These are phyloP conservation scores for Enteromius afrohamiltoni DNA, from an alignment of 2,797 vertebrate genomes.

Conservation along the genomic window DNA sequence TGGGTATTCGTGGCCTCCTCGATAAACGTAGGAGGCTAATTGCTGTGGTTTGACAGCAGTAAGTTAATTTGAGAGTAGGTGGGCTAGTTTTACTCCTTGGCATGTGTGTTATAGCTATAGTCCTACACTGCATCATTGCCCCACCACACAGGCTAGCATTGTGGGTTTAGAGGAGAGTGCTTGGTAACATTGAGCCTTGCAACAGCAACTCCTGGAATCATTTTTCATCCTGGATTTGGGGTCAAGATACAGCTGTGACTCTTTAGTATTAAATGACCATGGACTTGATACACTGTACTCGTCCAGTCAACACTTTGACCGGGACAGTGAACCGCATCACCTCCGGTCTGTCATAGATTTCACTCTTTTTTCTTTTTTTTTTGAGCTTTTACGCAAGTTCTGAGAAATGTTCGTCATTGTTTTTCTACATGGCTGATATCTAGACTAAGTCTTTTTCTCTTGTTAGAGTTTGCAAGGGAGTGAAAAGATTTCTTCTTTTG, in stretches of 20 bases:
- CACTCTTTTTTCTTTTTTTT: neutral
- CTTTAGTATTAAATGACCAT: conserved; percentile 17
- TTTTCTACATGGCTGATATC: neutral
- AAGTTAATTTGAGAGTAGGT: conserved; percentile 41
- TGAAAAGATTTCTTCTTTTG: conserved; percentile 6
- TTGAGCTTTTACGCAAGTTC: conserved; percentile 4
- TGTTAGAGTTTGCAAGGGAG: conserved; percentile 7
- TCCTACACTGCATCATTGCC: conserved; percentile 55
- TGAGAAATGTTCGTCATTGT: neutral
- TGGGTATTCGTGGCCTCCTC: conserved; percentile 30
- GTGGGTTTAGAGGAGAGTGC: conserved; percentile 27
- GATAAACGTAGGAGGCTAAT: conserved; percentile 56
- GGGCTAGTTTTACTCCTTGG: conserved; percentile 40
- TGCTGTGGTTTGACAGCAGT: conserved; percentile 37
- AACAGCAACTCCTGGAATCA: conserved; percentile 24
- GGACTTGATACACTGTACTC: conserved; percentile 17
- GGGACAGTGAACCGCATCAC: conserved; percentile 1
- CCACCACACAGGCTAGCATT: conserved; percentile 37
- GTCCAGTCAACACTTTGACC: conserved; percentile 35
- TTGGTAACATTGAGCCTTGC: conserved; percentile 18
- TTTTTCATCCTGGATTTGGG: conserved; percentile 14
- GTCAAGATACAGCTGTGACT: conserved; percentile 22
- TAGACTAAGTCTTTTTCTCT: conserved; percentile 33
- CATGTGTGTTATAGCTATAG: conserved; percentile 41
- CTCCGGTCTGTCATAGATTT: conserved; percentile 4